Evolutionary conservation across 2,797 vertebrate genomes (phyloP).

Genomic region (Carcharodon carcharias): DNA sequence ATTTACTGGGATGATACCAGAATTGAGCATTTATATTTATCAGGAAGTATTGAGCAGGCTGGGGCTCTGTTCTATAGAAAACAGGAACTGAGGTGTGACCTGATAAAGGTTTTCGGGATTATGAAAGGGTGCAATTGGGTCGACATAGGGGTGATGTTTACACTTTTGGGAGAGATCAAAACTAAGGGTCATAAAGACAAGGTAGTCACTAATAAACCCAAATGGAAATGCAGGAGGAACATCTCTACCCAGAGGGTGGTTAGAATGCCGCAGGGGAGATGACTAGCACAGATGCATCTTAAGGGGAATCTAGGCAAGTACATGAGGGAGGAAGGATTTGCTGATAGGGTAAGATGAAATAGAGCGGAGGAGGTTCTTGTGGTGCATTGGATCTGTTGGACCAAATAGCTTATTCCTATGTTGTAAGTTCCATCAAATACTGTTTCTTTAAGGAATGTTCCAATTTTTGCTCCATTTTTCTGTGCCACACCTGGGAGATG

Average conservation of each 20-base stretch:
- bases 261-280: neutral
- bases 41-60: no score
- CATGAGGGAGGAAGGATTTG: neutral
- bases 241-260: no score
- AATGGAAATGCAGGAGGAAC: no score
- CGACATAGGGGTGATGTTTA: neutral
- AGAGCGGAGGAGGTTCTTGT: neutral
- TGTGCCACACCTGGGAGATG: neutral
- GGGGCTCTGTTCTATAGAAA: no score
- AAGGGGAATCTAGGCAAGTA: neutral
- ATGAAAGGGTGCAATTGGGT: neutral
- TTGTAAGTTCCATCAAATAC: neutral
- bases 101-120: neutral
- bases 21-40: no score
- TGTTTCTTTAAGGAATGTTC: neutral
- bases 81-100: no score
- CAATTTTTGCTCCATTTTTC: neutral
- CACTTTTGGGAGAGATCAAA: no score
- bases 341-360: neutral
- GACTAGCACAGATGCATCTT: neutral
- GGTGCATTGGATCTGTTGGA: no score
- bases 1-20: no score
- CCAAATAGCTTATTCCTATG: neutral
- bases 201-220: no score
- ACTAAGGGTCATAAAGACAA: no score